Conservation (phyloP, 2,797 vertebrate species). For the Borostomias antarcticus region DNA sequence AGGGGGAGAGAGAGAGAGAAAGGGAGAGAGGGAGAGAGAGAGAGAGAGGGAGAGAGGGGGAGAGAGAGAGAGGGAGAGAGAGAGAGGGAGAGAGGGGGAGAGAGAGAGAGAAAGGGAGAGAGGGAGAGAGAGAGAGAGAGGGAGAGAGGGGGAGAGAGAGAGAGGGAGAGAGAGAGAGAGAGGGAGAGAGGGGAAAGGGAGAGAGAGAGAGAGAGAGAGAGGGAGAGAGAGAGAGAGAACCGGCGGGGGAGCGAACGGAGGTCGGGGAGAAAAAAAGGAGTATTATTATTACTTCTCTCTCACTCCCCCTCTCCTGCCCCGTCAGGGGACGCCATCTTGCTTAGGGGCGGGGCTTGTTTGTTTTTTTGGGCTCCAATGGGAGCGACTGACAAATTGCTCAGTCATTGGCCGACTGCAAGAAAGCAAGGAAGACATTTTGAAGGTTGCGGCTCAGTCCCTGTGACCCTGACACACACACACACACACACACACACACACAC, state of each 20-base stretch:
- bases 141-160: constrained; percentile 33
- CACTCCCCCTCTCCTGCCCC: constrained; percentile 63
- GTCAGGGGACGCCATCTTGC: constrained; percentile 61
- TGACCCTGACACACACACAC: constrained; percentile 15
- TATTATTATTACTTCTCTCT: constrained; percentile 67
- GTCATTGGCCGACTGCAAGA: constrained; percentile 71
- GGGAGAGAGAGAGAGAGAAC: too few species aligned
- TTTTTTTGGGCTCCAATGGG: constrained; percentile 56
- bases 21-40: constrained; percentile 17
- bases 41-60: constrained; percentile 14
- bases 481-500: constrained; percentile 17
- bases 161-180: constrained; percentile 39
- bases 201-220: constrained; percentile 17
- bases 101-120: constrained; percentile 18
- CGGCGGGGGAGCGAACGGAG: constrained; percentile 40
- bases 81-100: constrained; percentile 53
- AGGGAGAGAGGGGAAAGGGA: constrained; percentile 21
- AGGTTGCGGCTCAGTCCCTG: constrained; percentile 35
- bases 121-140: neutral
- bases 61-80: constrained; percentile 51
- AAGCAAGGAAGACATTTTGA: constrained; percentile 67
- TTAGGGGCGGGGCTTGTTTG: constrained; percentile 46
- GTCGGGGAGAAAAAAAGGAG: constrained; percentile 56
- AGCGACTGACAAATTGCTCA: constrained; percentile 63
- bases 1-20: constrained; percentile 23